phyloP scores from a whole-genome alignment of 2,888 invertebrate genomes.

The Cepaea hortensis region DNA sequence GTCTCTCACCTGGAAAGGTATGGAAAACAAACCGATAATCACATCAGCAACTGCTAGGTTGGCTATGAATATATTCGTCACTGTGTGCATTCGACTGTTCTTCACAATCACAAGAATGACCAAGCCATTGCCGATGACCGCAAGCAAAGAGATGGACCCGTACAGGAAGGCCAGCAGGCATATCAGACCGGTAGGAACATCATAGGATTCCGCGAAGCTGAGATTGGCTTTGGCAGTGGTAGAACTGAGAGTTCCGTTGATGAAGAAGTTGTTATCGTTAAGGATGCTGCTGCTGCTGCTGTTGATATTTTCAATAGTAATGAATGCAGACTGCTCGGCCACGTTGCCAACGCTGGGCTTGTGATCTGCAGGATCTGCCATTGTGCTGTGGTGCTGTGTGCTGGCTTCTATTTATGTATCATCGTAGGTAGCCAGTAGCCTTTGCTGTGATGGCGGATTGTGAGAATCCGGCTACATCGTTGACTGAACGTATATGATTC shows the following conservation, averaged over 20 bases:
- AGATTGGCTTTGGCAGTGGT: conserved; percentile 8
- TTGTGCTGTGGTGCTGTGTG: not conserved
- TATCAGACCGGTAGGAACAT: conserved; percentile 85
- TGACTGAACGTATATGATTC: no score
- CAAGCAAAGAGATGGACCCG: conserved; percentile 87
- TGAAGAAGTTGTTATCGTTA: not conserved
- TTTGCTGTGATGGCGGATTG: no score
- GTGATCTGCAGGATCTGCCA: not conserved
- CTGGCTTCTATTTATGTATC: no score
- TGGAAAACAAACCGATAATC: conserved; percentile 88
- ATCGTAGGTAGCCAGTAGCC: no score
- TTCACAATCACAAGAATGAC: conserved; percentile 90
- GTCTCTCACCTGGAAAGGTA: conserved; percentile 84
- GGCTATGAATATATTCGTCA: conserved; percentile 89
- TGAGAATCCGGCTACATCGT: no score
- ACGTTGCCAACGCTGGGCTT: not conserved
- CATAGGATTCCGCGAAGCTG: conserved; percentile 79
- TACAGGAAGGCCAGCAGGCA: conserved; percentile 86
- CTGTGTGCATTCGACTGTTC: conserved; percentile 86
- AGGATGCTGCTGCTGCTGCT: conserved; percentile 5
- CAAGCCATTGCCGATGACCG: conserved; percentile 88
- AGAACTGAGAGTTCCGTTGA: not conserved
- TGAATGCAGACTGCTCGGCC: not conserved
- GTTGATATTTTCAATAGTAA: conserved; percentile 9
- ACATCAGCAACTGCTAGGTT: conserved; percentile 91